Conservation (phyloP, 2,113 vertebrate genomes). For the Orcinus orca region DNA sequence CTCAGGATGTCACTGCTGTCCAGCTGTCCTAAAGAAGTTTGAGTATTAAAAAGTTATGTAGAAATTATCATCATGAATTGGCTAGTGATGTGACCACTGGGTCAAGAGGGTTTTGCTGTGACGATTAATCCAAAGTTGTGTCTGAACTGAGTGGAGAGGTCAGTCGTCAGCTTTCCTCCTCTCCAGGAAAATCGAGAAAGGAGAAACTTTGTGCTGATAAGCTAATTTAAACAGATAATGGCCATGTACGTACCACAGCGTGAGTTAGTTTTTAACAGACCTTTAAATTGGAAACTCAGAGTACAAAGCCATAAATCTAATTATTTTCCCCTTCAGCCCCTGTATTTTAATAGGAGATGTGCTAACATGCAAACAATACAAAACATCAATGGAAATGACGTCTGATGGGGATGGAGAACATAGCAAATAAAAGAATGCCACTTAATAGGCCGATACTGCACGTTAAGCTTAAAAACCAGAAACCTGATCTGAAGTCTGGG, state of each 20-base stretch:
- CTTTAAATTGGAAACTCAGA: conserved; percentile 57
- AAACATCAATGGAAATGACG: conserved; percentile 54
- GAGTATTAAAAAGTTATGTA: background rate
- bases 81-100: background rate
- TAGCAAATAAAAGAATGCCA: conserved; percentile 54
- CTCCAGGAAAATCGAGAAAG: background rate
- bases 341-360: conserved; percentile 53
- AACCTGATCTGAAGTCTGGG: conserved; percentile 69
- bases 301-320: conserved; percentile 69
- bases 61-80: background rate
- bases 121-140: background rate
- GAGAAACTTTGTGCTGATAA: background rate
- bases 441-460: conserved; percentile 63
- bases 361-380: conserved; percentile 57
- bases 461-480: conserved; percentile 72
- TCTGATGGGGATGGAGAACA: conserved; percentile 52
- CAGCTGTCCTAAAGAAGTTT: background rate
- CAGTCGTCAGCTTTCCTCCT: background rate
- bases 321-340: conserved; percentile 41
- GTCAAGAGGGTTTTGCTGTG: background rate
- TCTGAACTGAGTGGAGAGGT: background rate
- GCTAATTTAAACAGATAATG: conserved; percentile 45
- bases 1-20: background rate
- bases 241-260: background rate
- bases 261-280: conserved; percentile 40